Evolutionary conservation across 2,113 vertebrate genomes (phyloP).

Genomic region (Saccopteryx bilineata): DNA sequence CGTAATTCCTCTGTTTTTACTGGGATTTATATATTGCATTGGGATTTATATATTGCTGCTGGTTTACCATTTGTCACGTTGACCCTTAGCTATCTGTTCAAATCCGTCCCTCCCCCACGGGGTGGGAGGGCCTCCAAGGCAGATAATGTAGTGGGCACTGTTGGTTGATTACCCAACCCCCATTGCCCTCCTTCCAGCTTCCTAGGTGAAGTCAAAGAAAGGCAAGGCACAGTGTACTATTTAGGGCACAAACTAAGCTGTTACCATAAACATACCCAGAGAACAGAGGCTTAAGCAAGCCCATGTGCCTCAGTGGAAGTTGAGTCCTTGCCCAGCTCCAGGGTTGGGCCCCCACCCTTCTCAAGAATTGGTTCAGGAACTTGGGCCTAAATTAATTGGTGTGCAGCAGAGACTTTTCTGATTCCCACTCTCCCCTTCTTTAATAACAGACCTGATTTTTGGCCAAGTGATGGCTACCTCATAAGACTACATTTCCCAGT

Average conservation of each 20-base stretch:
- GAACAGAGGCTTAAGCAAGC: neutral
- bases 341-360: neutral
- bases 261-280: neutral
- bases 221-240: neutral
- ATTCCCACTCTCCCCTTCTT: neutral
- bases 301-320: neutral
- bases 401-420: neutral
- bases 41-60: neutral
- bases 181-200: neutral
- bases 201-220: conserved; percentile 38
- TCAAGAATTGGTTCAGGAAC: neutral
- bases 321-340: neutral
- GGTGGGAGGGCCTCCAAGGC: neutral
- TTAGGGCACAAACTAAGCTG: neutral
- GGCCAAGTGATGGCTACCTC: conserved; percentile 18
- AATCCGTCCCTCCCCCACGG: neutral
- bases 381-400: neutral
- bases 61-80: neutral
- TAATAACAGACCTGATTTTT: conserved; percentile 20
- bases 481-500: conserved; percentile 71
- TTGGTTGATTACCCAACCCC: neutral
- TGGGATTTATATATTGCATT: neutral
- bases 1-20: neutral
- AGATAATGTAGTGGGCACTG: neutral
- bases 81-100: conserved; percentile 12